Conservation (phyloP, 1,140 invertebrate genomes). For the Cyclargus thomasi region DNA sequence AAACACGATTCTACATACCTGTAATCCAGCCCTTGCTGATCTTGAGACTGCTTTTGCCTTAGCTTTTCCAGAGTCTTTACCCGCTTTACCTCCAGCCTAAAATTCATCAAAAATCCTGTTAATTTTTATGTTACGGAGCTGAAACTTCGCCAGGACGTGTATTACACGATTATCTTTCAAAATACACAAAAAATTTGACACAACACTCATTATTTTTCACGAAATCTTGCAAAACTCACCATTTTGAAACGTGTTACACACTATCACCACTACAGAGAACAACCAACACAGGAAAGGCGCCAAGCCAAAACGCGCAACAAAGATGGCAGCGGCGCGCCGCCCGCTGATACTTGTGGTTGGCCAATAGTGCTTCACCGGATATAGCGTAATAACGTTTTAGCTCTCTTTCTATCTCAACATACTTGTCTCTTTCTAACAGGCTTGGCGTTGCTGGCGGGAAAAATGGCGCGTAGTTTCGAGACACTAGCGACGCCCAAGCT, state of each 20-base stretch:
- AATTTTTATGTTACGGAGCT: conserved; percentile 65
- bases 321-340: conserved; percentile 56
- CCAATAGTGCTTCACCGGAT: conserved; percentile 51
- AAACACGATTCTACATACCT: conserved; percentile 81
- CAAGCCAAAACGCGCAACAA: conserved; percentile 63
- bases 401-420: conserved; percentile 28
- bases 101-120: conserved; percentile 69
- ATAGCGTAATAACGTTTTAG: conserved; percentile 47
- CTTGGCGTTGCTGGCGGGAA: conserved; percentile 7
- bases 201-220: conserved; percentile 49
- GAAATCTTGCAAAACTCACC: conserved; percentile 74
- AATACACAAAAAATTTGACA: conserved; percentile 47
- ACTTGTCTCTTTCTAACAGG: conserved; percentile 18
- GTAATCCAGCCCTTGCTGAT: conserved; percentile 97
- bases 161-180: conserved; percentile 44
- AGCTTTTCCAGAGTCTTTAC: conserved; percentile 99
- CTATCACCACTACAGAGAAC: conserved; percentile 63
- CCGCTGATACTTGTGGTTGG: conserved; percentile 35
- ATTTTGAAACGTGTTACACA: conserved; percentile 73
- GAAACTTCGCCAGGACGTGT: conserved; percentile 67
- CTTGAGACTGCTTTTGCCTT: conserved; percentile 99
- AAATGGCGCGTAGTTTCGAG: conserved; percentile 41
- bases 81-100: conserved; percentile 99
- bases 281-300: conserved; percentile 71
- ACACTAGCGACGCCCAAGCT: conserved; percentile 9